phyloP scores from a whole-genome alignment of 2,888 invertebrate species.

The Seira musarum region DNA sequence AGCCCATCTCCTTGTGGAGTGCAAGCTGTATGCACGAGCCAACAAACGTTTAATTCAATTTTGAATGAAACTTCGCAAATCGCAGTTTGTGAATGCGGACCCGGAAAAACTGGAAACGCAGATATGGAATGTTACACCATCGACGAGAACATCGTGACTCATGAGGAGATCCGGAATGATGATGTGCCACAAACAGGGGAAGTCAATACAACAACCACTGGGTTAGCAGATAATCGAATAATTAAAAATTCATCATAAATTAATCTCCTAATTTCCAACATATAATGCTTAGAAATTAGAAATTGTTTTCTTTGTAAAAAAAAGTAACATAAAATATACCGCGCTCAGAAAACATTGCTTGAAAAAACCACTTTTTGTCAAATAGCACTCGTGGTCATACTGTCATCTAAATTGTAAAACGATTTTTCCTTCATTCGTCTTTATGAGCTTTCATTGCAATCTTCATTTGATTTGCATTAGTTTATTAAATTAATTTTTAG shows the following conservation, averaged over 20 bases:
- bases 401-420: too few species aligned
- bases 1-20: constrained; percentile 48
- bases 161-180: constrained; percentile 29
- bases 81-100: constrained; percentile 55
- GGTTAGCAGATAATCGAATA: not conserved
- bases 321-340: too few species aligned
- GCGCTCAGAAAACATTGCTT: too few species aligned
- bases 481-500: too few species aligned
- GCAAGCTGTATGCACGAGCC: constrained; percentile 38
- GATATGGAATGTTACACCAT: constrained; percentile 59
- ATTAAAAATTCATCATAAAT: constrained; percentile 6
- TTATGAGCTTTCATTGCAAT: too few species aligned
- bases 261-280: too few species aligned
- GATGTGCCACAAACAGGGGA: not conserved
- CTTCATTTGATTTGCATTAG: too few species aligned
- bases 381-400: too few species aligned
- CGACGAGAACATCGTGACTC: constrained; percentile 36
- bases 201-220: constrained; percentile 5
- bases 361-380: too few species aligned
- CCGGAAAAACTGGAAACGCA: constrained; percentile 58
- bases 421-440: too few species aligned
- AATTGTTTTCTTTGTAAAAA: too few species aligned
- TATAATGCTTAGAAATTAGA: not conserved
- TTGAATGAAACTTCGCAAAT: constrained; percentile 54
- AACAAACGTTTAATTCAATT: constrained; percentile 25